phyloP scores from a whole-genome alignment of 2,113 vertebrate genomes.

The Egretta garzetta region DNA sequence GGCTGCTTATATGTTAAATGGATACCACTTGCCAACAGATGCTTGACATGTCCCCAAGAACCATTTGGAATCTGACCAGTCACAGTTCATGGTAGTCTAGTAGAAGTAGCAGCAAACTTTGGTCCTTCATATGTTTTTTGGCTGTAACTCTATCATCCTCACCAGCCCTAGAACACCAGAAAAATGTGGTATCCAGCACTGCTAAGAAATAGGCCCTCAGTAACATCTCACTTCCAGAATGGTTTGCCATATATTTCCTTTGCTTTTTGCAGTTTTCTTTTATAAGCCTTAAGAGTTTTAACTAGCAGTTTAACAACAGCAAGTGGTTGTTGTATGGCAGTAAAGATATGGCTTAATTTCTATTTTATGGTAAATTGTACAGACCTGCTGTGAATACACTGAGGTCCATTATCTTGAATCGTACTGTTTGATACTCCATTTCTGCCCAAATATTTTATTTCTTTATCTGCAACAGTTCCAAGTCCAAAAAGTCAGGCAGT shows the following conservation, averaged over 20 bases:
- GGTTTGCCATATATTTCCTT: neutral
- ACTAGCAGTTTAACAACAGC: neutral
- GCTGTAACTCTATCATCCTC: neutral
- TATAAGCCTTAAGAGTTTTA: neutral
- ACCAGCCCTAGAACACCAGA: neutral
- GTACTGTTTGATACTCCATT: neutral
- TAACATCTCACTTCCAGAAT: neutral
- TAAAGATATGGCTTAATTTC: neutral
- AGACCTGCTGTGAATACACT: neutral
- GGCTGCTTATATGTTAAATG: neutral
- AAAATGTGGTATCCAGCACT: neutral
- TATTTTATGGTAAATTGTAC: neutral
- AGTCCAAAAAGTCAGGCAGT: neutral
- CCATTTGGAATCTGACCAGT: neutral
- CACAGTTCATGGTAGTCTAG: neutral
- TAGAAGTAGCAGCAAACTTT: neutral
- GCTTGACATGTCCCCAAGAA: neutral
- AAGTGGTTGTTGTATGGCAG: neutral
- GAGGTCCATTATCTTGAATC: neutral
- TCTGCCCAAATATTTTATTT: neutral
- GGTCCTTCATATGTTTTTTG: neutral
- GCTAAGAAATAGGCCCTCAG: accelerated
- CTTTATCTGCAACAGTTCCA: neutral
- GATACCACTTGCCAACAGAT: neutral
- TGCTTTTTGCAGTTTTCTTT: neutral